Evolutionary conservation across 2,797 vertebrate genomes (phyloP).

Genomic region (Fundulus diaphanus): DNA sequence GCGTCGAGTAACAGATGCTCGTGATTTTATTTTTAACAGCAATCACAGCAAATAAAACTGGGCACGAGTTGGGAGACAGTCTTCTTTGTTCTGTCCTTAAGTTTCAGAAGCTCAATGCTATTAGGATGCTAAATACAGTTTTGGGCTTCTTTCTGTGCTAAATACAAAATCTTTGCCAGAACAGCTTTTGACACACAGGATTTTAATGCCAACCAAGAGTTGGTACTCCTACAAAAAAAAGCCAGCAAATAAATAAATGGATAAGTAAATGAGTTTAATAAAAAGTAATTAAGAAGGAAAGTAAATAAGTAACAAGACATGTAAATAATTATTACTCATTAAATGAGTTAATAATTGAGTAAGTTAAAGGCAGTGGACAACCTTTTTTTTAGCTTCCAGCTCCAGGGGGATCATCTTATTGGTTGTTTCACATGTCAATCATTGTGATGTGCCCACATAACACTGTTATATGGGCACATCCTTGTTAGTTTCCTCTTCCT

Average conservation of each 20-base stretch:
- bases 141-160: background rate
- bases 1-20: background rate
- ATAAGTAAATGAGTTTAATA: background rate
- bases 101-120: slow-evolving; percentile 1
- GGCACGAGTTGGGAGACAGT: background rate
- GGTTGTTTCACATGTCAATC: too few species aligned
- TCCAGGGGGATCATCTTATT: too few species aligned
- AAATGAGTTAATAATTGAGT: background rate
- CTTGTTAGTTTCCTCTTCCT: too few species aligned
- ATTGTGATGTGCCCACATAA: too few species aligned
- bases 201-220: background rate
- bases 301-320: too few species aligned
- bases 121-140: background rate
- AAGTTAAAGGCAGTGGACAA: background rate
- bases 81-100: background rate
- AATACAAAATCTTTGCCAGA: slow-evolving; percentile 1
- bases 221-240: background rate
- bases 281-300: background rate
- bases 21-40: background rate
- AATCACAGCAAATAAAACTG: background rate
- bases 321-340: too few species aligned
- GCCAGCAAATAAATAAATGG: background rate
- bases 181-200: background rate
- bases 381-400: too few species aligned
- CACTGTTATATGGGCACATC: too few species aligned